Conservation (phyloP, 2,797 vertebrate species). For the Chaunax sp. region DNA sequence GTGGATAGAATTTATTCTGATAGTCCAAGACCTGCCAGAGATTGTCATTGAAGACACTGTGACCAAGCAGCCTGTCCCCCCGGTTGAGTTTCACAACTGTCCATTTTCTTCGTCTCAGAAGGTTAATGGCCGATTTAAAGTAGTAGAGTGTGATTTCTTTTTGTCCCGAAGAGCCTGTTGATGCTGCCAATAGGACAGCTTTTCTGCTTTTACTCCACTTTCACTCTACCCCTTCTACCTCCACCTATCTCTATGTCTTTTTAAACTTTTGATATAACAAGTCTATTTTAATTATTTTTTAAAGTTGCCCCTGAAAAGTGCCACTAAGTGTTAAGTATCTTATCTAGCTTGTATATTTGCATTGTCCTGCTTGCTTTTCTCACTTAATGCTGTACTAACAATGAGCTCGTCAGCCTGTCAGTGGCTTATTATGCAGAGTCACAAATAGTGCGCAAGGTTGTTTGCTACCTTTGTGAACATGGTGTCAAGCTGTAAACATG, state of each 20-base stretch:
- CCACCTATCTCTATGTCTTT: slow-evolving; percentile 55
- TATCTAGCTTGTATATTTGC: slow-evolving; percentile 72
- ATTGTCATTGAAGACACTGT: slow-evolving; percentile 48
- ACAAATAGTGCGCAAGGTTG: slow-evolving; percentile 34
- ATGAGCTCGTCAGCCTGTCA: slow-evolving; percentile 38
- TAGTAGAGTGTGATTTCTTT: slow-evolving; percentile 20
- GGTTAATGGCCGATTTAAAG: slow-evolving; percentile 32
- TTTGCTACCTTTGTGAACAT: slow-evolving; percentile 38
- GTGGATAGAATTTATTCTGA: slow-evolving; percentile 37
- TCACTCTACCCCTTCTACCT: slow-evolving; percentile 73
- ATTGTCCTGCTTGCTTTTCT: slow-evolving; percentile 51
- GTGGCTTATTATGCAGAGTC: slow-evolving; percentile 45
- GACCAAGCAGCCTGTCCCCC: slow-evolving; percentile 42
- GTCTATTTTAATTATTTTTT: slow-evolving; percentile 33
- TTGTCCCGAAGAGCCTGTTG: slow-evolving; percentile 39
- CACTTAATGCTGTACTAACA: slow-evolving; percentile 49
- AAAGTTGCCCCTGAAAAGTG: slow-evolving; percentile 42
- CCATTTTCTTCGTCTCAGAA: slow-evolving; percentile 27
- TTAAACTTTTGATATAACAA: slow-evolving; percentile 47
- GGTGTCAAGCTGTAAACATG: slow-evolving; percentile 27
- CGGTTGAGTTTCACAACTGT: slow-evolving; percentile 36
- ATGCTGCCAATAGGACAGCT: slow-evolving; percentile 51
- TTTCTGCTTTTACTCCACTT: slow-evolving; percentile 51
- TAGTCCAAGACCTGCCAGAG: slow-evolving; percentile 32
- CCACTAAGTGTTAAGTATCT: slow-evolving; percentile 72